Percentiles rank a stretch among this genome's conserved stretches.
phyloP scores from a whole-genome alignment of 2,113 vertebrate species.

The Vimba vimba region DNA sequence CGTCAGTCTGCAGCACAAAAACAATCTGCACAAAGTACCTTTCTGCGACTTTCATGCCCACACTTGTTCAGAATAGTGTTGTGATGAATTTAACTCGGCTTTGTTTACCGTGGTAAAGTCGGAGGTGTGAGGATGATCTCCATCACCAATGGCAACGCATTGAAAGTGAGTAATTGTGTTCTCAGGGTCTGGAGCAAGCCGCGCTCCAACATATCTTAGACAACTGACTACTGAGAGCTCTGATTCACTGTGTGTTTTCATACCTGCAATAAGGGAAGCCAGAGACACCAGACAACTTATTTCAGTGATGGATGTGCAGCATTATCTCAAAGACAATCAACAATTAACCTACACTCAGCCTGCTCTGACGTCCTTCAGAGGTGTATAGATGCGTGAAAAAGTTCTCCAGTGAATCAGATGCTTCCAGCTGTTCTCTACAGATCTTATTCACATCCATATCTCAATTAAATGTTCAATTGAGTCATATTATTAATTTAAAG shows the following conservation, averaged over 20 bases:
- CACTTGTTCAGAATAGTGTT: neutral
- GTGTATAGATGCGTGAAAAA: neutral
- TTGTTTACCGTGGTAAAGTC: conserved; percentile 2
- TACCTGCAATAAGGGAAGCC: neutral
- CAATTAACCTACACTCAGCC: conserved; percentile 16
- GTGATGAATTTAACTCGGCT: neutral
- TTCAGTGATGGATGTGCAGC: conserved; percentile 14
- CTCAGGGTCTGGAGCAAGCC: neutral
- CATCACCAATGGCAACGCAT: neutral
- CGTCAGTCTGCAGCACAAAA: neutral
- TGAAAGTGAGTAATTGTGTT: neutral
- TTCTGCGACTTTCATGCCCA: neutral
- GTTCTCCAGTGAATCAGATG: neutral
- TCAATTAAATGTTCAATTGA: neutral
- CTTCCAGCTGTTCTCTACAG: neutral
- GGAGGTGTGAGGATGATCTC: conserved; percentile 15
- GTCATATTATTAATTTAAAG: neutral
- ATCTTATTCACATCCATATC: neutral
- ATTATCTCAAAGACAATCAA: conserved; percentile 16
- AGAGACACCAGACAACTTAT: neutral
- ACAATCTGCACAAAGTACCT: neutral
- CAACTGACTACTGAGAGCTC: neutral
- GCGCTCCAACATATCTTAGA: neutral
- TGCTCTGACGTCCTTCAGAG: neutral
- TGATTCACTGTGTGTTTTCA: conserved; percentile 15